Evolutionary conservation across 2,113 vertebrate species (phyloP), one percentile per base, ranked within the genome.

Genomic region (Megaleporinus macrocephalus): DNA sequence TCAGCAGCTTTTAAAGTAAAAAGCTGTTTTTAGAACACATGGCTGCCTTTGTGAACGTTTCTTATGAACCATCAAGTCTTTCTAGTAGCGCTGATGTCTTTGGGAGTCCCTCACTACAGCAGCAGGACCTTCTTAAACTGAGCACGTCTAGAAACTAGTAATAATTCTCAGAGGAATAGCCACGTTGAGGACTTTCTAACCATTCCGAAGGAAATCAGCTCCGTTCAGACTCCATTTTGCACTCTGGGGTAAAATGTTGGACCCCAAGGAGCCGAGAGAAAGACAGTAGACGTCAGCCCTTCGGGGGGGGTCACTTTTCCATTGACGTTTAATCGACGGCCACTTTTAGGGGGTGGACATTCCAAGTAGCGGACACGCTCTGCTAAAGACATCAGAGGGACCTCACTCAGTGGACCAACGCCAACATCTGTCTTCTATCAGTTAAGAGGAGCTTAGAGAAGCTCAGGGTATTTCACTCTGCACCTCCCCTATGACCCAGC

Each of bases 341-440:
- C 68, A 79, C 79, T 68, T 84, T 41, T 49, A 59, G 27, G 18
- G 47, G 79, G n/a, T 72, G 75, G 75, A 77, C 27, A 33, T 73
- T 78, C 79, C 83, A 53, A 81, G 62, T 70, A 18, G 12, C 26
- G 57, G n/a, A 74, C 69, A 68, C 6, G 33, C 79, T 88, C 86
- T 90, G 90, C 84, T 87, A 90, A 91, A 91, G 76, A 79, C 82
- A 90, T 91, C 88, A 86, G 18, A 57, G 57, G 66, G 2, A 59
- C 86, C 20, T 49, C 1, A 10, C 71, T 75, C 84, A 85, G 41
- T 89, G 90, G 84, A 83, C 91, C 91, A 90, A 90, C 73, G 71
- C 90, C 90, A 88, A 84, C 88, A 93, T 94, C 93, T 95, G 93
- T 84, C 90, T 95, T 94, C 89, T 89, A 92, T 95, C 93, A 94